Evolutionary conservation across 2,888 invertebrate genomes (phyloP), one percentile per base, ranked within the genome.

Genomic region (Orchesellides sinensis): DNA sequence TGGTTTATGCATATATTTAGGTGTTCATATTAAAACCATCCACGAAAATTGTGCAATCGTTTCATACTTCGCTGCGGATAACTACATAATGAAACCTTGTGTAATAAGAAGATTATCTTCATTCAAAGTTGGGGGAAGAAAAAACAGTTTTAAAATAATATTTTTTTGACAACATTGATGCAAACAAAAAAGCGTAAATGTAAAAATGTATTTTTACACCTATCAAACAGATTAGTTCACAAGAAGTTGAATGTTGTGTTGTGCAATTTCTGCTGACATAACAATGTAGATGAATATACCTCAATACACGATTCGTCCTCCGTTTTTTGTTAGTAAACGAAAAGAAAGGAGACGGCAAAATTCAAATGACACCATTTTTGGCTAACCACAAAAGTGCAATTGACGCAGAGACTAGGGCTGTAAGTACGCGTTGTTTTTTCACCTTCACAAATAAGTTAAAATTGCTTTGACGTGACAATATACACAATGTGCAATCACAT

Each of bases 301-400:
- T 78, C 72, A 80, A 80, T 72, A 72, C 79, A 80, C 79, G 72
- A 72, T 80, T 80, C 79, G 79, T 80, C 72, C 79, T 80, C 65
- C 65, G 66, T 59, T 72, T 40, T 72, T 72, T 65, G 56, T 80
- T 52, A 40, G 45, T 52, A 10, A 19, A 35, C 25, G n/a, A 70
- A 70, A 78, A 63, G 56, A 56, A 63, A 80, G 65, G 72, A 66
- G 70, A 66, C 72, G 69, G 72, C 65, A 25, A 72, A 72, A 54
- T 56, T 80, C 65, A 80, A 80, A 80, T 72, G 79, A 80, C 79
- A 80, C 79, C 79, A 80, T 80, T 80, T 80, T 80, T 65, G 79
- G 79, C 66, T 66, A 80, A 80, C 79, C 79, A 49, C 79, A 80
- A 27, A 47, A 80, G 40, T 49, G 61, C 29, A 54, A 75, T 54